A percentile compares a stretch with the other conserved stretches of the same genome.
These are phyloP conservation scores for Drosophila pectinifera DNA, from an alignment of 1,140 invertebrate species.

Conservation along the genomic window DNA sequence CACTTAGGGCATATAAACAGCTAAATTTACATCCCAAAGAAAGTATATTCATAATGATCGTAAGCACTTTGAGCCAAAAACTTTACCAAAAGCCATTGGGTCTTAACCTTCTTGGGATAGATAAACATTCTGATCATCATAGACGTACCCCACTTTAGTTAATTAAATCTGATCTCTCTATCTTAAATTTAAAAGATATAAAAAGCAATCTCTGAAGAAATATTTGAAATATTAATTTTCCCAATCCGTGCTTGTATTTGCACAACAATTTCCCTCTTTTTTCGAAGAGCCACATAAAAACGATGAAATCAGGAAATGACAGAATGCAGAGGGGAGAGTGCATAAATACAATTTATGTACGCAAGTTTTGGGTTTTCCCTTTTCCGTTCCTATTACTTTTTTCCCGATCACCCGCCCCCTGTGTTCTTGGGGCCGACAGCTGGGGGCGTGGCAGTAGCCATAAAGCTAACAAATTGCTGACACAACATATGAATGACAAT, in stretches of 20 bases:
- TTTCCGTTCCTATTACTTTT: constrained; percentile 33
- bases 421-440: constrained; percentile 31
- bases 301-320: constrained; percentile 34
- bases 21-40: not conserved
- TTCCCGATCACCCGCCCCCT: constrained; percentile 26
- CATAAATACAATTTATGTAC: constrained; percentile 55
- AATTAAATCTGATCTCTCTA: too few relatives aligned
- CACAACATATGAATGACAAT: constrained; percentile 58
- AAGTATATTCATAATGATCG: too few relatives aligned
- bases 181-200: too few relatives aligned
- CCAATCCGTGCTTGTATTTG: constrained; percentile 2
- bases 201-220: too few relatives aligned
- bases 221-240: not conserved
- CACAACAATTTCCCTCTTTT: not conserved
- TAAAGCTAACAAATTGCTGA: constrained; percentile 58
- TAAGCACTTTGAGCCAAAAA: too few relatives aligned
- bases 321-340: constrained; percentile 43
- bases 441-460: constrained; percentile 48
- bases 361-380: constrained; percentile 37
- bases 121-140: too few relatives aligned
- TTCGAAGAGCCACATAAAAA: constrained; percentile 3
- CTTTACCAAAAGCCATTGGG: too few relatives aligned
- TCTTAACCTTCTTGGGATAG: too few relatives aligned
- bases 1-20: not conserved
- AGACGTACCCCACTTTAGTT: too few relatives aligned